Conservation (phyloP, 1,140 invertebrate species). For the Penaeus indicus region DNA sequence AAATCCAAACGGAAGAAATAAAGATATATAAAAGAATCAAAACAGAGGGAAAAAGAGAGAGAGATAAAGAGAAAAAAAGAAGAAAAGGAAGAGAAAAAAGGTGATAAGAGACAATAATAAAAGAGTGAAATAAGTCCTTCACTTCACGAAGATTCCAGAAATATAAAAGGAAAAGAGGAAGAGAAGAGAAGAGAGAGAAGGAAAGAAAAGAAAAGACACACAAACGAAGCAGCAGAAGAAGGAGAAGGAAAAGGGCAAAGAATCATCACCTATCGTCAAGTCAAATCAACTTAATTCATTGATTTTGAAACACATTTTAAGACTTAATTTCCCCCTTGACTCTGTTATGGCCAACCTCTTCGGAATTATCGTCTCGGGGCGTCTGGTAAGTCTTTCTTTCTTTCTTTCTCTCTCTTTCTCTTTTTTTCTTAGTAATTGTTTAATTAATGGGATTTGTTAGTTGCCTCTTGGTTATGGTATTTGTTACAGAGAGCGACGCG, state of each 20-base stretch:
- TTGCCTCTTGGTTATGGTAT: no score
- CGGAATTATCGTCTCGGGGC: slow-evolving; percentile 52
- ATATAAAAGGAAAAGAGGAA: no score
- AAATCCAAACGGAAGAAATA: background rate
- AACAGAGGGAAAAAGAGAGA: background rate
- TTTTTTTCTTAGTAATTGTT: no score
- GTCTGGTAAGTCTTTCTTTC: slow-evolving; percentile 41
- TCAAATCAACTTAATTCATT: background rate
- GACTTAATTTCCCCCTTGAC: background rate
- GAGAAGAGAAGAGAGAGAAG: background rate
- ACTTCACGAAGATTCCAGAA: background rate
- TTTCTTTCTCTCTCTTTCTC: background rate
- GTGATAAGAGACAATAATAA: background rate
- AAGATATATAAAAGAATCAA: background rate
- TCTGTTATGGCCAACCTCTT: slow-evolving; percentile 51
- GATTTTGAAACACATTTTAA: background rate
- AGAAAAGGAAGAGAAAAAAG: background rate
- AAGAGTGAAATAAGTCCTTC: background rate
- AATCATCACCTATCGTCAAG: no score
- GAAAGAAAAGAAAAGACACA: no score
- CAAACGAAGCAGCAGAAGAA: no score
- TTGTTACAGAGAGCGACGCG: no score
- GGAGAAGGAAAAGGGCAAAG: no score
- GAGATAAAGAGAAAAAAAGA: slow-evolving; percentile 6
- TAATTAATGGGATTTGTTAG: no score